phyloP scores from a whole-genome alignment of 1,140 invertebrate genomes.

The Calycopis cecrops region DNA sequence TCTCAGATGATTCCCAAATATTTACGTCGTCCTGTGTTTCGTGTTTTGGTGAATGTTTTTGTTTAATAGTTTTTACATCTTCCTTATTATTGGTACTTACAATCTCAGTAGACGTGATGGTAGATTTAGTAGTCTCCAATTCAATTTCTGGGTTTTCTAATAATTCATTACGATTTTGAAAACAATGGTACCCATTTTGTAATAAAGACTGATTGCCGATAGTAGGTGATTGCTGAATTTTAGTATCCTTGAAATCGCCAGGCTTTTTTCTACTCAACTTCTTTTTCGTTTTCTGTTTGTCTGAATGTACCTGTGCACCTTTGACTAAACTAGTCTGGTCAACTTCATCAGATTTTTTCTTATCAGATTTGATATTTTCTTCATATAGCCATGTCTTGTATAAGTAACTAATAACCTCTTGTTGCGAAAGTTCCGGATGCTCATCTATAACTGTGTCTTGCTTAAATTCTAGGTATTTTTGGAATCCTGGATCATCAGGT shows the following conservation, averaged over 20 bases:
- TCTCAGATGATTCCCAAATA: too few relatives aligned
- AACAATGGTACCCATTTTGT: background rate
- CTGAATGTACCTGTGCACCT: background rate
- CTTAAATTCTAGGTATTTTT: background rate
- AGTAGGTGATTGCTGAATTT: background rate
- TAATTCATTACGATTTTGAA: background rate
- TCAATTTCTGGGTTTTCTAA: background rate
- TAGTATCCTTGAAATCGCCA: background rate
- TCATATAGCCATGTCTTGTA: slow-evolving; percentile 5
- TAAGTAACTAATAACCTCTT: background rate
- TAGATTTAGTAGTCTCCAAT: background rate
- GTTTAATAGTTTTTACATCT: background rate
- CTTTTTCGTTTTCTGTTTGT: background rate
- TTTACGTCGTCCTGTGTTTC: too few relatives aligned
- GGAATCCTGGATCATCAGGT: background rate
- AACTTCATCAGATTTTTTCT: background rate
- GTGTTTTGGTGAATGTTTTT: too few relatives aligned
- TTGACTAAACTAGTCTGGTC: slow-evolving; percentile 3
- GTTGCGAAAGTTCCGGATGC: background rate
- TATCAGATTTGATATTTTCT: background rate
- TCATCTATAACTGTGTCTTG: slow-evolving; percentile 2
- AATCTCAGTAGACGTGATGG: too few relatives aligned
- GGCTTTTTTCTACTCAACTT: background rate
- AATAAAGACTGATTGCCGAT: background rate
- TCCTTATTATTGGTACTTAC: background rate